These are phyloP conservation scores for Trissolcus basalis DNA, from an alignment of 1,140 invertebrate species.

Conservation along the genomic window DNA sequence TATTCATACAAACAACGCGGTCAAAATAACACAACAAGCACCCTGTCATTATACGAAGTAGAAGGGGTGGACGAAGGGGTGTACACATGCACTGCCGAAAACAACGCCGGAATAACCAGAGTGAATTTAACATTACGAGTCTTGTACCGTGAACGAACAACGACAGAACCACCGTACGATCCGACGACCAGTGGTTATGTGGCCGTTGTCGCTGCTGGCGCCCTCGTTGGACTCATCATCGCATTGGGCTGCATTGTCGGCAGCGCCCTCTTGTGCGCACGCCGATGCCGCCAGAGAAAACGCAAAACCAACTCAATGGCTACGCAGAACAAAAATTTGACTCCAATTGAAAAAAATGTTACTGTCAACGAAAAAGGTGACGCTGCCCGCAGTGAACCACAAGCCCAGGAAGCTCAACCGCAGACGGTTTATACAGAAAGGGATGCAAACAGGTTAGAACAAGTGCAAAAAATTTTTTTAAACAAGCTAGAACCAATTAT, in stretches of 20 bases:
- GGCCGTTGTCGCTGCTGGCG: constrained; percentile 66
- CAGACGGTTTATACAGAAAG: constrained; percentile 64
- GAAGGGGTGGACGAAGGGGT: constrained; percentile 81
- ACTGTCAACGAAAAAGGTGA: constrained; percentile 54
- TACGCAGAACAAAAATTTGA: constrained; percentile 64
- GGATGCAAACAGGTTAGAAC: constrained; percentile 49
- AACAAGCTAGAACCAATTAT: no score
- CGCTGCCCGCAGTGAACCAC: constrained; percentile 41
- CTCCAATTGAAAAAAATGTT: constrained; percentile 64
- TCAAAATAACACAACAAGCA: constrained; percentile 67
- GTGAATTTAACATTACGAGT: constrained; percentile 85
- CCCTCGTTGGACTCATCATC: constrained; percentile 66
- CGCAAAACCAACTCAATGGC: constrained; percentile 63
- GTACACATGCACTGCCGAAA: constrained; percentile 88
- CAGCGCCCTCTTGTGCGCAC: constrained; percentile 67
- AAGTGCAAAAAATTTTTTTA: not conserved
- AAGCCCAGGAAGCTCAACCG: constrained; percentile 42
- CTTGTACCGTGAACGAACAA: constrained; percentile 64
- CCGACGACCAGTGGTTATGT: constrained; percentile 64
- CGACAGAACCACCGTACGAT: constrained; percentile 65
- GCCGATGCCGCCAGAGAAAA: constrained; percentile 63
- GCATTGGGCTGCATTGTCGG: constrained; percentile 67
- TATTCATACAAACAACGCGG: constrained; percentile 66
- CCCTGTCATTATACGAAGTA: constrained; percentile 62
- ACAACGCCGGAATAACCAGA: constrained; percentile 84